Evolutionary conservation across 2,888 invertebrate genomes (phyloP).

Genomic region (Coecobrya sp.): DNA sequence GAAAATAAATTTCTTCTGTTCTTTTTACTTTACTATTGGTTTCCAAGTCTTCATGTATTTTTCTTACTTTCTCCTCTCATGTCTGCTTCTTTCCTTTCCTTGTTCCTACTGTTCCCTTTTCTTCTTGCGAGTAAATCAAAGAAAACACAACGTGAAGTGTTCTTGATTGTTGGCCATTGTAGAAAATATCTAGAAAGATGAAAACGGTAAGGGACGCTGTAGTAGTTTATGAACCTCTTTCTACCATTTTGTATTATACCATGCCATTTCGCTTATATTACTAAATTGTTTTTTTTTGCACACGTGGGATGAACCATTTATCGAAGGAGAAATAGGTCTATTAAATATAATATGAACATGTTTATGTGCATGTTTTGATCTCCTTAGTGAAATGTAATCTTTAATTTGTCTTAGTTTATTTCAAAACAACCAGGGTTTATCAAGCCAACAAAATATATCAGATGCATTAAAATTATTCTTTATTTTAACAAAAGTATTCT

Average conservation of each 20-base stretch:
- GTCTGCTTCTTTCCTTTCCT: background rate
- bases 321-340: too few species aligned
- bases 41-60: background rate
- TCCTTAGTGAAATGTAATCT: too few species aligned
- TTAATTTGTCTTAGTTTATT: too few species aligned
- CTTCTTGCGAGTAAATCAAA: slow-evolving; percentile 70
- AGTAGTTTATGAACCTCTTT: background rate
- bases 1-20: background rate
- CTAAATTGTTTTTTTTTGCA: background rate
- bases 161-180: slow-evolving; percentile 61
- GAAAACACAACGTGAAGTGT: slow-evolving; percentile 70
- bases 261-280: background rate
- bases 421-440: too few species aligned
- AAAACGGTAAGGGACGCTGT: too few species aligned
- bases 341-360: too few species aligned
- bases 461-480: too few species aligned
- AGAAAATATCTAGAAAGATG: too few species aligned
- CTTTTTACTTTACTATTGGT: background rate
- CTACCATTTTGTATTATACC: background rate
- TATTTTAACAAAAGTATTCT: too few species aligned
- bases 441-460: too few species aligned
- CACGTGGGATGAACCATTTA: background rate
- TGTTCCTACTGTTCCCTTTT: background rate
- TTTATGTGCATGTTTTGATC: too few species aligned
- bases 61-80: slow-evolving; percentile 20